Evolutionary conservation across 2,888 invertebrate genomes (phyloP).

Genomic region (Xestoiulus laeticollis): DNA sequence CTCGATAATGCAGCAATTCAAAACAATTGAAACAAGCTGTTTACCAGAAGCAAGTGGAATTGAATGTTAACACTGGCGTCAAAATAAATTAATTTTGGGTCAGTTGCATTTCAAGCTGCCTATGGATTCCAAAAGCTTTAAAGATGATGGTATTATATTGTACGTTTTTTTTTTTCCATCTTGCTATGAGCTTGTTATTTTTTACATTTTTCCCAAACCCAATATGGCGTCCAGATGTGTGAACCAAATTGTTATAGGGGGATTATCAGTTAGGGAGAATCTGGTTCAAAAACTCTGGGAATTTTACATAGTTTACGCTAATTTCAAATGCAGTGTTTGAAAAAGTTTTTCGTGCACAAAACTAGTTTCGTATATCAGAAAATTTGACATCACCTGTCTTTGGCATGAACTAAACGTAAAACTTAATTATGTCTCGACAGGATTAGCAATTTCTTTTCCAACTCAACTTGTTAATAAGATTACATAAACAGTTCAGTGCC

Average conservation of each 20-base stretch:
- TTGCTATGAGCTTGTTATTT: neutral
- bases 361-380: neutral
- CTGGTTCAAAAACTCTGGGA: neutral
- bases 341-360: neutral
- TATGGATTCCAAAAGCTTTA: neutral
- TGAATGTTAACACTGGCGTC: neutral
- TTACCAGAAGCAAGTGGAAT: neutral
- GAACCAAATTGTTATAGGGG: neutral
- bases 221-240: neutral
- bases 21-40: slow-evolving; percentile 33
- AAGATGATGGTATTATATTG: neutral
- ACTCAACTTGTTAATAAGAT: neutral
- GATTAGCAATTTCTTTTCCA: neutral
- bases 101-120: neutral
- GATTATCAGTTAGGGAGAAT: too few species aligned
- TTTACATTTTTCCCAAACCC: neutral
- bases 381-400: neutral
- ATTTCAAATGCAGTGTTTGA: neutral
- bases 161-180: neutral
- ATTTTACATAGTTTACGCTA: neutral
- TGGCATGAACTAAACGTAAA: neutral
- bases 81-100: slow-evolving; percentile 34
- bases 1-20: neutral
- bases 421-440: slow-evolving; percentile 7
- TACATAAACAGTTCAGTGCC: neutral